A percentile compares a stretch with the other conserved stretches of the same genome.
These are phyloP conservation scores for Ammospiza maritima DNA, from an alignment of 2,797 vertebrate genomes.

Conservation along the genomic window DNA sequence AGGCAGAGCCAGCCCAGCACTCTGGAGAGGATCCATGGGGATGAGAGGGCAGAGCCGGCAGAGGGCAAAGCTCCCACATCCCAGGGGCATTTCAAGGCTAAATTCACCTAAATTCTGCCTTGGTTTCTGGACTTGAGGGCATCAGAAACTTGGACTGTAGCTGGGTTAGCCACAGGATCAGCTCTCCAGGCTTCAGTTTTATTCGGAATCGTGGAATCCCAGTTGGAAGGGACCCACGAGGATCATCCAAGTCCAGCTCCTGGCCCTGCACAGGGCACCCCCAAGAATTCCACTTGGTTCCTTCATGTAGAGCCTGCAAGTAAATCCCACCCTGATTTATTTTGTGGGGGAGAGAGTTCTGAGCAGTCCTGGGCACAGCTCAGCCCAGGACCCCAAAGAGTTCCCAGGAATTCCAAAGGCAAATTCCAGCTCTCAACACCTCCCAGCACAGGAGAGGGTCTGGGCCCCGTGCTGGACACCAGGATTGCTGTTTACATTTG, in stretches of 20 bases:
- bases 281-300: background rate
- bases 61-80: background rate
- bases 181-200: background rate
- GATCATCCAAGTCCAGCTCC: background rate
- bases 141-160: background rate
- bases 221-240: background rate
- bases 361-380: background rate
- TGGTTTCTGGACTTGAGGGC: background rate
- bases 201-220: fast-evolving
- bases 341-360: fast-evolving
- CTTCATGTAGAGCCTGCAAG: background rate
- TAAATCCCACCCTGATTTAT: background rate
- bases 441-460: background rate
- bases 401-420: background rate
- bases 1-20: background rate
- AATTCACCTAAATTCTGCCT: background rate
- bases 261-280: background rate
- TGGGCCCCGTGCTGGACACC: background rate
- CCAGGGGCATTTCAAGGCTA: background rate
- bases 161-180: background rate
- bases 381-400: fast-evolving
- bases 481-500: background rate
- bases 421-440: background rate
- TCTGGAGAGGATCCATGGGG: background rate
- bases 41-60: background rate